Conservation (phyloP, 2,797 vertebrate species). For the Oreonectes daqikongensis region DNA sequence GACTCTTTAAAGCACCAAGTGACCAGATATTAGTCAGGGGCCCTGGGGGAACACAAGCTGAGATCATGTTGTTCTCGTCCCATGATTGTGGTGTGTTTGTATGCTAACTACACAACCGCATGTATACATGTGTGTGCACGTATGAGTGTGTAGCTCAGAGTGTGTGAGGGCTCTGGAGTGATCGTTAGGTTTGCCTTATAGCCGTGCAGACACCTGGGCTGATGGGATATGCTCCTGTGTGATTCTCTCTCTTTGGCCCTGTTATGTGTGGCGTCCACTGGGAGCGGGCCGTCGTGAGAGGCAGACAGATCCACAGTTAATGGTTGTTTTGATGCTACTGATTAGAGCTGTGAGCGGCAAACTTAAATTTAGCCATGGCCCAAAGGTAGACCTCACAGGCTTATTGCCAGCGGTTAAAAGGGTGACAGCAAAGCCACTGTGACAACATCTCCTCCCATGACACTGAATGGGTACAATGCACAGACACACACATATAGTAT, state of each 20-base stretch:
- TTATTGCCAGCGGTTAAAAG: conserved; percentile 59
- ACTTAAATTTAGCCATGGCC: conserved; percentile 65
- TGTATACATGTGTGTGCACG: conserved; percentile 27
- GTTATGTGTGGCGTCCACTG: conserved; percentile 44
- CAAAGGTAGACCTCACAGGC: conserved; percentile 61
- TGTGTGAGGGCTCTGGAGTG: conserved; percentile 46
- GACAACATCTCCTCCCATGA: conserved; percentile 44
- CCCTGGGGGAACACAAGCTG: neutral
- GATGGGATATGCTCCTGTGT: conserved; percentile 41
- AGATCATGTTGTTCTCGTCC: conserved; percentile 24
- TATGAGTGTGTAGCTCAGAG: conserved; percentile 11
- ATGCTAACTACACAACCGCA: conserved; percentile 10
- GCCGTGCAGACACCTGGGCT: conserved; percentile 41
- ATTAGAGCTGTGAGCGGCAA: conserved; percentile 69
- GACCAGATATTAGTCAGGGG: conserved; percentile 31
- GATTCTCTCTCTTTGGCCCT: conserved; percentile 49
- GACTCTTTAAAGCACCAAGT: conserved; percentile 6
- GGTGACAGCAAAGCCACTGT: conserved; percentile 54
- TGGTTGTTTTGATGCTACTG: conserved; percentile 77
- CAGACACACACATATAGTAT: conserved; percentile 12
- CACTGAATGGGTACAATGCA: conserved; percentile 31
- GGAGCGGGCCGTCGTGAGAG: conserved; percentile 47
- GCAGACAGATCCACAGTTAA: conserved; percentile 69
- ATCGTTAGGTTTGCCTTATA: conserved; percentile 50
- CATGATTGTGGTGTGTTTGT: conserved; percentile 44